Evolutionary conservation across 2,797 vertebrate genomes (phyloP).

Genomic region (Acrossocheilus wenchowensis): DNA sequence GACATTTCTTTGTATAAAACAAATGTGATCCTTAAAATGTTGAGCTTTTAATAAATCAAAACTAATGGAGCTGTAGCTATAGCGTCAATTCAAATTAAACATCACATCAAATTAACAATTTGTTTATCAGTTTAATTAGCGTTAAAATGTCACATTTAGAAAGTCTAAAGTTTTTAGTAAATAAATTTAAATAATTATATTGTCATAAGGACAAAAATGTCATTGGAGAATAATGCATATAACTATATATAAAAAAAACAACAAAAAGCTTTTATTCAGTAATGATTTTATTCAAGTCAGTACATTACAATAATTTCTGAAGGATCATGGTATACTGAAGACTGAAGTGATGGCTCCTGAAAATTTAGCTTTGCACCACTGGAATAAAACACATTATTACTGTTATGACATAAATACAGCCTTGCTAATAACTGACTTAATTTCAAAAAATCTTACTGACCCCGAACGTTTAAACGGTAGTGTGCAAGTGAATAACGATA

Average conservation of each 20-base stretch:
- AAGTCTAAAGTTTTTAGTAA: neutral
- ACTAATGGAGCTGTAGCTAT: neutral
- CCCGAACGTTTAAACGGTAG: neutral
- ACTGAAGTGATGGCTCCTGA: neutral
- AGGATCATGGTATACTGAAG: neutral
- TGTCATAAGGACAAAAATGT: neutral
- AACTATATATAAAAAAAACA: neutral
- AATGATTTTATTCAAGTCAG: neutral
- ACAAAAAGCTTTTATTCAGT: neutral
- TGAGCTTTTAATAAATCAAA: neutral
- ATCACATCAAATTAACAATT: neutral
- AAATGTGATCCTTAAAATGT: neutral
- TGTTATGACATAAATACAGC: neutral
- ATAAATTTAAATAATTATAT: neutral
- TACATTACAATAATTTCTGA: neutral
- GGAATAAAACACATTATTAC: neutral
- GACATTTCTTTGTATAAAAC: neutral
- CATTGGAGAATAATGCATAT: neutral
- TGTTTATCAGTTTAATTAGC: conserved; percentile 5
- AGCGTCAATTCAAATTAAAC: neutral
- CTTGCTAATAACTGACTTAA: neutral
- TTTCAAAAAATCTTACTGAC: neutral
- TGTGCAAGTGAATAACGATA: neutral
- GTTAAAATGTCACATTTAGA: neutral
- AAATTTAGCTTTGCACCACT: neutral